Conservation (phyloP, 2,888 invertebrate species). For the Volucella zonaria region DNA sequence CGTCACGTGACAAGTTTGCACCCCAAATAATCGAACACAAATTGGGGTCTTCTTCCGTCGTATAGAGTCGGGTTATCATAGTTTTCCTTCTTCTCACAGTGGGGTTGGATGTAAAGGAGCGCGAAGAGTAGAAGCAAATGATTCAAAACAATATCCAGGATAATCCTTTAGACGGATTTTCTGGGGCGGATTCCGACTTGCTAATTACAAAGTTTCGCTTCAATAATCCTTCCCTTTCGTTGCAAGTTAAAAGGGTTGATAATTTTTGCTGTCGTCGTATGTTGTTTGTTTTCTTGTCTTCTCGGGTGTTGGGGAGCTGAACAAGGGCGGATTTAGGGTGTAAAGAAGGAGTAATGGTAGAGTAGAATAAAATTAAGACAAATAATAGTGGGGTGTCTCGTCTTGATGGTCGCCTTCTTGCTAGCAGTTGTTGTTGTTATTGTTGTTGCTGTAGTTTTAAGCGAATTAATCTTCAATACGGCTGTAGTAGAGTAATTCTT, state of each 20-base stretch:
- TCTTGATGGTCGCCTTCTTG: constrained; percentile 27
- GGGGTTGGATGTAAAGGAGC: constrained; percentile 9
- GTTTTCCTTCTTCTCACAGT: constrained; percentile 66
- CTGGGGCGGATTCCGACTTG: constrained; percentile 30
- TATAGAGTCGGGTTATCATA: constrained; percentile 82
- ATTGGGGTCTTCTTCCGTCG: constrained; percentile 81
- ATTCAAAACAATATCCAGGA: constrained; percentile 43
- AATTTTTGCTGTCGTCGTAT: constrained; percentile 17
- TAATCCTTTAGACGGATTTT: constrained; percentile 52
- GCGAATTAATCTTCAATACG: constrained; percentile 57
- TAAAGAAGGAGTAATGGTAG: background rate
- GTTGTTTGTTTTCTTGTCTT: constrained; percentile 12
- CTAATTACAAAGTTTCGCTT: constrained; percentile 55
- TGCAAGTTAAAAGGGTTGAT: constrained; percentile 4
- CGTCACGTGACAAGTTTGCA: constrained; percentile 77
- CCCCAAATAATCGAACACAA: constrained; percentile 82
- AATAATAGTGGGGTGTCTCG: constrained; percentile 51
- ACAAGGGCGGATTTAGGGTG: too few species aligned
- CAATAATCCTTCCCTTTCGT: constrained; percentile 51
- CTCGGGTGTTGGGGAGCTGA: background rate
- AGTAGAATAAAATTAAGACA: constrained; percentile 41
- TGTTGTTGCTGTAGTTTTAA: constrained; percentile 33
- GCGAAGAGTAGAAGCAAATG: constrained; percentile 4
- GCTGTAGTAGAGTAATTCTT: constrained; percentile 62
- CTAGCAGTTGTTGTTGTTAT: constrained; percentile 33